Evolutionary conservation across 2,113 vertebrate genomes (phyloP).

Genomic region (Halcyon malimbica): DNA sequence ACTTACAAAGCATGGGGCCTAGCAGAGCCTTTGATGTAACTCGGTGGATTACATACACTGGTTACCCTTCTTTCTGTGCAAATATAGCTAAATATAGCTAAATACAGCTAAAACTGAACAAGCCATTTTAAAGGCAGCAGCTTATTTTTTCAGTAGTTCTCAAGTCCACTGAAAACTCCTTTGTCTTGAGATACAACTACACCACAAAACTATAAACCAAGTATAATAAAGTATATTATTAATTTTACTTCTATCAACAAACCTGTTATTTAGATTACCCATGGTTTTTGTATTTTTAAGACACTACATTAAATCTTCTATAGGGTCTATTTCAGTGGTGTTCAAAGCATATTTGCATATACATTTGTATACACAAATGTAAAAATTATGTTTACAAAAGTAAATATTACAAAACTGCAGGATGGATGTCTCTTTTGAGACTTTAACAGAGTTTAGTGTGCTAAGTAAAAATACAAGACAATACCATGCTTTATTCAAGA

Average conservation of each 20-base stretch:
- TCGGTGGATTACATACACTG: neutral
- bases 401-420: neutral
- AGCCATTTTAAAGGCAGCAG: neutral
- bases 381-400: neutral
- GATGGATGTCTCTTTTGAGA: neutral
- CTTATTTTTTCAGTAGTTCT: neutral
- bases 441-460: neutral
- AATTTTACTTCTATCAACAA: neutral
- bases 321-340: neutral
- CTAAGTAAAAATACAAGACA: neutral
- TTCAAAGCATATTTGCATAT: neutral
- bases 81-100: neutral
- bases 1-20: neutral
- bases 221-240: neutral
- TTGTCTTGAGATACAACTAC: neutral
- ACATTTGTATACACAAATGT: neutral
- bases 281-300: neutral
- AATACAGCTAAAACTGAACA: neutral
- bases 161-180: neutral
- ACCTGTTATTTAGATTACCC: neutral
- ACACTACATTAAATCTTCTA: neutral
- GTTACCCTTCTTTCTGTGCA: neutral
- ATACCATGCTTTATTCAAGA: neutral
- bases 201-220: neutral
- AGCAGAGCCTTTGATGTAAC: neutral